Evolutionary conservation across 2,888 invertebrate genomes (phyloP).

Genomic region (Leptodirus hochenwartii): DNA sequence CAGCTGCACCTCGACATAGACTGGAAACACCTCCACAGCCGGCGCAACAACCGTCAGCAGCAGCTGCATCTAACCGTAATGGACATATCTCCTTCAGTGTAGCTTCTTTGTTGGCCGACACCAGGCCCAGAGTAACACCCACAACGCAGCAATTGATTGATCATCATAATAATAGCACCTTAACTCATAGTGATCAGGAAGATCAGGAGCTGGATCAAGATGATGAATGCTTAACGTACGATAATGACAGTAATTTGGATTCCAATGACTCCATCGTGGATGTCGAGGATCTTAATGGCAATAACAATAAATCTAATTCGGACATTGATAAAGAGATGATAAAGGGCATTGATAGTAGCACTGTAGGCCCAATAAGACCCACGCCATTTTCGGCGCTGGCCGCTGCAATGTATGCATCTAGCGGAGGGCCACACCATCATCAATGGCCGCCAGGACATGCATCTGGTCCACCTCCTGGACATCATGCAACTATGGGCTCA

Average conservation of each 20-base stretch:
- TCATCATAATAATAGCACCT: conserved; percentile 11
- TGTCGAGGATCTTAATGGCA: conserved; percentile 57
- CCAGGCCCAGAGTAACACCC: conserved; percentile 38
- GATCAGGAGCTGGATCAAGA: no score
- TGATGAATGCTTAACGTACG: conserved; percentile 31
- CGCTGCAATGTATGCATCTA: conserved; percentile 41
- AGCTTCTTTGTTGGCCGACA: conserved; percentile 70
- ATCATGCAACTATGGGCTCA: conserved; percentile 52
- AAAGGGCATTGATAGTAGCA: no score
- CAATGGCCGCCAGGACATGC: conserved; percentile 41
- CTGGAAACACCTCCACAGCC: no score
- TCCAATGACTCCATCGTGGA: conserved; percentile 60
- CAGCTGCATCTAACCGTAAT: conserved; percentile 28
- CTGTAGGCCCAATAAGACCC: conserved; percentile 53
- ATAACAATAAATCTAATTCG: conserved; percentile 24
- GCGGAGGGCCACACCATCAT: no score
- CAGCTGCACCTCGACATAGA: no score
- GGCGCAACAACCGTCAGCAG: conserved; percentile 16
- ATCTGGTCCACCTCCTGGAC: conserved; percentile 36
- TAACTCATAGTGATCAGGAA: no score
- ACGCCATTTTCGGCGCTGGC: conserved; percentile 59
- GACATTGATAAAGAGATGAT: conserved; percentile 25
- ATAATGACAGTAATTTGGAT: conserved; percentile 39
- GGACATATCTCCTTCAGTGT: conserved; percentile 72
- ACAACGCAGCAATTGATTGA: conserved; percentile 10